Conservation (phyloP, 2,113 vertebrate species). For the Bos taurus region DNA sequence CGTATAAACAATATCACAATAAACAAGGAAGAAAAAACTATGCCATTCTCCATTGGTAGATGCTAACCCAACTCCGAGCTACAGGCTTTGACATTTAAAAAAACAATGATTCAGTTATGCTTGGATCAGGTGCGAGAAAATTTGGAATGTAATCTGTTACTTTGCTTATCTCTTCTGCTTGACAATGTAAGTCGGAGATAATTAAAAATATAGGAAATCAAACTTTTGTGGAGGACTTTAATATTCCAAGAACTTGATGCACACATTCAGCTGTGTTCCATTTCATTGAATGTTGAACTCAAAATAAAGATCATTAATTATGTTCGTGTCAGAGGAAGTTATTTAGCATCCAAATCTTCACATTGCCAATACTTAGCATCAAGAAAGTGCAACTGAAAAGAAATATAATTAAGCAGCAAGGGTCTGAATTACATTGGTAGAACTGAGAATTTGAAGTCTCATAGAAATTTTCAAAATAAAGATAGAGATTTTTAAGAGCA, state of each 20-base stretch:
- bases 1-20: neutral
- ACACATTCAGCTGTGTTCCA: constrained; percentile 32
- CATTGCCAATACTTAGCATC: neutral
- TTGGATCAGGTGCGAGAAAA: constrained; percentile 1
- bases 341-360: neutral
- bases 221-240: constrained; percentile 44
- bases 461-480: neutral
- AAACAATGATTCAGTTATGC: neutral
- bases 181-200: constrained; percentile 34
- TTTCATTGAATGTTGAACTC: constrained; percentile 20
- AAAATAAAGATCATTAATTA: constrained; percentile 55
- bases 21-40: neutral
- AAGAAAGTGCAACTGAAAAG: neutral
- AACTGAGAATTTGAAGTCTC: neutral
- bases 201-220: constrained; percentile 74
- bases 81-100: neutral
- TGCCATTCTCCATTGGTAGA: neutral
- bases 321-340: constrained; percentile 38
- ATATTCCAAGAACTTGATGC: constrained; percentile 49
- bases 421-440: neutral
- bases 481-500: neutral
- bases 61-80: neutral
- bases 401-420: constrained; percentile 1
- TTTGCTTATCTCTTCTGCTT: constrained; percentile 55
- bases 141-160: constrained; percentile 48